phyloP scores from a whole-genome alignment of 2,797 vertebrate genomes.

The Heterohyrax brucei region DNA sequence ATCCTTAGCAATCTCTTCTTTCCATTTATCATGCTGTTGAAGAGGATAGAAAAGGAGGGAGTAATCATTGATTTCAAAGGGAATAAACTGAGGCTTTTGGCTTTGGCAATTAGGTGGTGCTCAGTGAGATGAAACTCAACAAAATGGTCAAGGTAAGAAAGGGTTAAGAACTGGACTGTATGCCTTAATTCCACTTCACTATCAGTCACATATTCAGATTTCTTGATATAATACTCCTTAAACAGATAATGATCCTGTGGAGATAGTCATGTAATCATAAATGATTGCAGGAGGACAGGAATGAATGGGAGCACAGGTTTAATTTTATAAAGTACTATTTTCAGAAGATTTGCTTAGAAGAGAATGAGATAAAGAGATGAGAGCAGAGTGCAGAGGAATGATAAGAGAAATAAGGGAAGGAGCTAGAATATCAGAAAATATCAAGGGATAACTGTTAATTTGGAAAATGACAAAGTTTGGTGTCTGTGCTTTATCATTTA shows the following conservation, averaged over 20 bases:
- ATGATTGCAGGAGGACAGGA: background rate
- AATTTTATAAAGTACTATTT: conserved; percentile 6
- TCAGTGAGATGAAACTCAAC: background rate
- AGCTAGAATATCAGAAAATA: background rate
- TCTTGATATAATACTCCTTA: background rate
- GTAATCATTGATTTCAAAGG: background rate
- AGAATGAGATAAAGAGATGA: background rate
- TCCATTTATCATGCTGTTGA: no score
- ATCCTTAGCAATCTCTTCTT: no score
- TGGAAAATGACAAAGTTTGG: background rate
- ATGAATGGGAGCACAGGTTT: background rate
- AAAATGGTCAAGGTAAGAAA: background rate
- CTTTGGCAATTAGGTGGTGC: background rate
- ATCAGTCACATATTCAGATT: background rate
- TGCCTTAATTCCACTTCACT: background rate
- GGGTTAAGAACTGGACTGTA: background rate
- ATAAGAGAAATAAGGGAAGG: background rate
- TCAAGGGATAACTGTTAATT: background rate
- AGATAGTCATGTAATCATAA: no score
- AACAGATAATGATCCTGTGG: background rate
- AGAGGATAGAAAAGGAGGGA: no score
- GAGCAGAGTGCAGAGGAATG: background rate
- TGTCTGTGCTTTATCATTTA: background rate
- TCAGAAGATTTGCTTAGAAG: background rate
- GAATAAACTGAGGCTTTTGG: background rate